Evolutionary conservation across 2,797 vertebrate species (phyloP), one percentile per base, ranked within the genome.

Genomic region (Spondyliosoma cantharus): DNA sequence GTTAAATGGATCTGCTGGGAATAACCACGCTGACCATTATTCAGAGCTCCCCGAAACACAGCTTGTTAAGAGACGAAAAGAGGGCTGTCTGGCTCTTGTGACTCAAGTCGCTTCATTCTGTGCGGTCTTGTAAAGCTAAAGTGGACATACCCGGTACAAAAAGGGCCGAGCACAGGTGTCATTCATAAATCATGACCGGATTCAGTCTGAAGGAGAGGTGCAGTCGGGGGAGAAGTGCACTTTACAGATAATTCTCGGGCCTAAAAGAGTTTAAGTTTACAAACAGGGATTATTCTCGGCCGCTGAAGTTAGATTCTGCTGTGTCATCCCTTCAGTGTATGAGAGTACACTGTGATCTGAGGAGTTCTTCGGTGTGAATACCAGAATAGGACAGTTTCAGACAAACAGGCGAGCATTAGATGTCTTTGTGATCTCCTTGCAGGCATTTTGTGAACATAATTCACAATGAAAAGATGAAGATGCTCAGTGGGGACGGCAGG

Each of bases 141-240:
- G 74, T 82, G 85, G 75, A 71, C 78, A 61, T 74, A 24, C 22
- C 53, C 19, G 25, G 81, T 63, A 78, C 53, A 74, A 71, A 89
- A 83, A 89, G 71, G 29, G 74, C 71, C 45, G 42, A 83, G 62
- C 56, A 85, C 80, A 85, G 75, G 78, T 89, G 79, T 84, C 85
- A 84, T 88, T 88, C 75, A 87, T 90, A 92, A 92, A 90, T 87
- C 61, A 87, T 87, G 85, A 86, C 53, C 69, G 24, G 37, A 76
- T 59, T 78, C 37, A 22, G 73, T 52, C 27, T 6, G 5, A 77
- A 80, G 65, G 7, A 52, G 74, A 64, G 53, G 72, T 45, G 71
- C 29, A 62, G 76, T 64, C 14, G 12, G 29, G 29, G 80, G 25
- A 71, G 72, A 68, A 72, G 66, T 72, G 54, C 78, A 73, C 76